phyloP scores from a whole-genome alignment of 1,140 invertebrate species.

The Bursaphelenchus mucronatus region DNA sequence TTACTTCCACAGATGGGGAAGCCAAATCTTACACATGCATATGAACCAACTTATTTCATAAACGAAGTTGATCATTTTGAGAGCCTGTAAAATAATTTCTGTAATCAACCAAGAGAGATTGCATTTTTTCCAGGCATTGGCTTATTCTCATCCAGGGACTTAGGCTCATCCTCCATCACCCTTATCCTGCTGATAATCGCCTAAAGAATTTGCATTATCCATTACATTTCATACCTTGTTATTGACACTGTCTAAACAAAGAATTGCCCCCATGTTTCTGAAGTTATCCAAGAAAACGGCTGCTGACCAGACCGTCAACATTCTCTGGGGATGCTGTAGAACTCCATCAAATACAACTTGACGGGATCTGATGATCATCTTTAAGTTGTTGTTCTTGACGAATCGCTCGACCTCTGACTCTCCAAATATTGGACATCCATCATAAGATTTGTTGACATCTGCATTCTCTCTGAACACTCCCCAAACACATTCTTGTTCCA shows the following conservation, averaged over 20 bases:
- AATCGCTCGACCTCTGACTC: constrained; percentile 12
- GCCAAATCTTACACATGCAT: too few relatives aligned
- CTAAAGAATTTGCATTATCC: not conserved
- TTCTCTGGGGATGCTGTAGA: constrained; percentile 15
- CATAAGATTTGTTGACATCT: not conserved
- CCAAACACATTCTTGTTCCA: constrained; percentile 11
- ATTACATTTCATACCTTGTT: constrained; percentile 5
- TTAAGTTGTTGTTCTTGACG: constrained; percentile 18
- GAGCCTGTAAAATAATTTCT: not conserved
- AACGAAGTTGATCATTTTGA: constrained; percentile 1
- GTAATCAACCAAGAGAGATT: constrained; percentile 3
- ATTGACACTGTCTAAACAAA: constrained; percentile 13
- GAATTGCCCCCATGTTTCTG: constrained; percentile 10
- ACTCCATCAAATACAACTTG: constrained; percentile 21
- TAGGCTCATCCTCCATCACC: constrained; percentile 15
- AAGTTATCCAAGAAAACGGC: constrained; percentile 23
- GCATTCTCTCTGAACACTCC: not conserved
- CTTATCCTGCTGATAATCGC: constrained; percentile 10
- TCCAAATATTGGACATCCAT: constrained; percentile 20
- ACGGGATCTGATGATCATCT: constrained; percentile 17
- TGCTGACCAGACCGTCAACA: constrained; percentile 26
- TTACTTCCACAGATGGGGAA: too few relatives aligned
- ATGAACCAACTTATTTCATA: not conserved
- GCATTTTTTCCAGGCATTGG: constrained; percentile 19
- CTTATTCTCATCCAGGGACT: constrained; percentile 25